phyloP scores from a whole-genome alignment of 2,797 vertebrate genomes.

The Sternarchorhynchus goeldii region DNA sequence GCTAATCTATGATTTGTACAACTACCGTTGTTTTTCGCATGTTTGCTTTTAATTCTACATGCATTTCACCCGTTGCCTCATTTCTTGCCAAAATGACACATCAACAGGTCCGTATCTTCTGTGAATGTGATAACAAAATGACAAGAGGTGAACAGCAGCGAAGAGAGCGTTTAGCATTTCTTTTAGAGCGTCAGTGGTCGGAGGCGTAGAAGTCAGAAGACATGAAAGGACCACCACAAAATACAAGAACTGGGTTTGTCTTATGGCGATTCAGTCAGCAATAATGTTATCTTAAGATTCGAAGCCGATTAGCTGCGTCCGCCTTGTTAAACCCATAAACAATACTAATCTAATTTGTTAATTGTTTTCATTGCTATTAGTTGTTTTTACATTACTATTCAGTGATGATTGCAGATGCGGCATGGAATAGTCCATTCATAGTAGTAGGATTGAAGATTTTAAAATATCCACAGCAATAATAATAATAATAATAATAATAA shows the following conservation, averaged over 20 bases:
- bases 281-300: slow-evolving; percentile 41
- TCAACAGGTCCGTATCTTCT: slow-evolving; percentile 52
- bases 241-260: slow-evolving; percentile 35
- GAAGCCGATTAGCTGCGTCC: slow-evolving; percentile 5
- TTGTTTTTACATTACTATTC: neutral
- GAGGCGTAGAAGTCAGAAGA: slow-evolving; percentile 50
- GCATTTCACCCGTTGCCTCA: neutral
- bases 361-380: neutral
- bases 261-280: slow-evolving; percentile 18
- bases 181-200: slow-evolving; percentile 26
- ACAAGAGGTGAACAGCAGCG: slow-evolving; percentile 36
- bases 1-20: neutral
- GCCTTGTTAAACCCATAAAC: neutral
- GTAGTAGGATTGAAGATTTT: no score
- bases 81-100: slow-evolving; percentile 13
- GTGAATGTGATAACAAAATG: slow-evolving; percentile 38
- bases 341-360: no score
- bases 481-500: no score
- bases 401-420: no score
- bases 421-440: no score
- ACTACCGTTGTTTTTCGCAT: neutral
- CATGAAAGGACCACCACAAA: slow-evolving; percentile 50
- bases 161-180: slow-evolving; percentile 30
- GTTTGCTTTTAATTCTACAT: neutral
- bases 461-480: no score